Conservation (phyloP, 2,113 vertebrate genomes). For the Platichthys stellatus region DNA sequence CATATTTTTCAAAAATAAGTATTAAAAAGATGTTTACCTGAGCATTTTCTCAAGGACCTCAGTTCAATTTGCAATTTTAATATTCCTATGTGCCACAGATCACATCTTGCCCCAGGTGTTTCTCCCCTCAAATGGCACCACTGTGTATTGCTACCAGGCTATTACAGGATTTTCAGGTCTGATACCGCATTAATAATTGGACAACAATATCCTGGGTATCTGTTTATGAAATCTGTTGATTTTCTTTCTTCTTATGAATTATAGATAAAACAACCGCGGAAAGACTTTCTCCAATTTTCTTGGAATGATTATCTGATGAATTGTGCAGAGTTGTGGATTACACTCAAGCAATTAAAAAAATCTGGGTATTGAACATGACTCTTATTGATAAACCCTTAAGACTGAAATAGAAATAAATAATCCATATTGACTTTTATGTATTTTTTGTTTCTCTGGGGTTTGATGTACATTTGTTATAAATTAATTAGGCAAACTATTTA, state of each 20-base stretch:
- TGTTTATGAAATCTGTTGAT: constrained; percentile 46
- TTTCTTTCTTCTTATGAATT: constrained; percentile 38
- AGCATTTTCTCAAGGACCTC: constrained; percentile 24
- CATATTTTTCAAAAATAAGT: constrained; percentile 31
- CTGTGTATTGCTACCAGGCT: constrained; percentile 21
- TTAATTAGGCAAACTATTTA: not conserved
- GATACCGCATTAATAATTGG: constrained; percentile 51
- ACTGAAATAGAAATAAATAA: constrained; percentile 2
- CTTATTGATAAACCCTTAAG: not conserved
- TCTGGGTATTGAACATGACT: constrained; percentile 21
- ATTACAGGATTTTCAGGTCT: constrained; percentile 49
- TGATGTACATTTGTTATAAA: not conserved
- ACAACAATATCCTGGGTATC: constrained; percentile 38
- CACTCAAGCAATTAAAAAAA: constrained; percentile 44
- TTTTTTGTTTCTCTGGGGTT: not conserved
- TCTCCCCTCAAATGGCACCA: constrained; percentile 25
- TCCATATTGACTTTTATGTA: not conserved
- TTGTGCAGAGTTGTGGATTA: constrained; percentile 30
- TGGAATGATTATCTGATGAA: constrained; percentile 39
- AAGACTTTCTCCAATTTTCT: constrained; percentile 40
- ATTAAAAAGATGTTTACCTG: constrained; percentile 31
- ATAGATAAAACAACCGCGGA: constrained; percentile 38
- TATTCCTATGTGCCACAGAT: constrained; percentile 38
- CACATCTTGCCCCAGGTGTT: constrained; percentile 38
- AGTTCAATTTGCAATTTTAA: constrained; percentile 49